Base-by-base conservation (phyloP, 2,888 invertebrate genomes). In the Merodon equestris region DNA sequence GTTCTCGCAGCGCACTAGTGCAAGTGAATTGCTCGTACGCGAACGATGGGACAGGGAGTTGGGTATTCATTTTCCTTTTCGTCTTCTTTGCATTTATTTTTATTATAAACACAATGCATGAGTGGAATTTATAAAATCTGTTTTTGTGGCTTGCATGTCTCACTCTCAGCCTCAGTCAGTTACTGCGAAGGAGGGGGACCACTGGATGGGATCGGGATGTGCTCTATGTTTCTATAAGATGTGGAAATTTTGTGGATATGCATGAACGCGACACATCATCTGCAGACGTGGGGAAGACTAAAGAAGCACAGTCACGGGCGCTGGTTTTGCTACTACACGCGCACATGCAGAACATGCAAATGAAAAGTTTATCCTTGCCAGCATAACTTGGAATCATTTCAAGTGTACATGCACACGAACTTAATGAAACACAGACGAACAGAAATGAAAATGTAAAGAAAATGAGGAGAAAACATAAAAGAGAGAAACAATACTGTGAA, bases 351-450 rank as follows among this genome's bases (percentile, higher is more conserved):
- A 67, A 77, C 67, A 77, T 77, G 77, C 72, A 77, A 77, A 77
- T 77, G 77, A 77, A 77, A 77, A 77, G 77, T 77, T 77, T 77
- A 77, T 72, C 77, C 77, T 73, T 68, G 67, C 67, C 67, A 72
- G 72, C 56, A 72, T 67, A 72, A 77, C 72, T 77, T 73, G 67
- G 63, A 68, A 68, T 72, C 57, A 77, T 73, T 77, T 77, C 63
- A 67, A 72, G 72, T 72, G 72, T 61, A 67, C 56, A 71, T 67
- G 38, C 19, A 60, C 44, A 61, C 47, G 66, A 71, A 74, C 67
- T 66, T 48, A 60, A 48, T 34, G n/a, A n/a, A 42, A 54, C 38
- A 44, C 5, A 53, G 34, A 7, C 27, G 27, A 4, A 27, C 27
- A 27, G 17, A 50, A 27, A 63, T 18, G 5, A 15, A 17, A 27